Evolutionary conservation across 1,140 invertebrate genomes (phyloP).

Genomic region (Drosophila saltans): DNA sequence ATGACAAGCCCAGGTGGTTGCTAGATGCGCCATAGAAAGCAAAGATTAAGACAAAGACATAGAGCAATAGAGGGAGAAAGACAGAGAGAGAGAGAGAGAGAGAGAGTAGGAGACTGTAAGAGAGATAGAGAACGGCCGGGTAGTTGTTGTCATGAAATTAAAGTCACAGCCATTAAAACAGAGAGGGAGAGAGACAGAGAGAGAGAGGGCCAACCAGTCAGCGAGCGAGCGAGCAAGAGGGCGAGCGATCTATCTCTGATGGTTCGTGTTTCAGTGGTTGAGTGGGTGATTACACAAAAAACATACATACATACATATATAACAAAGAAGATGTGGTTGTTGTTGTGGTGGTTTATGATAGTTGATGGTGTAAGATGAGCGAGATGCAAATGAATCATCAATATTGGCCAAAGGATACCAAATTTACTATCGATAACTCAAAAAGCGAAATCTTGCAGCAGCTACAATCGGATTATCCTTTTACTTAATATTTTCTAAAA

Average conservation of each 20-base stretch:
- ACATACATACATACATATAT: neutral
- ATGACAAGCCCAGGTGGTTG: constrained; percentile 12
- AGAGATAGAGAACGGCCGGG: constrained; percentile 19
- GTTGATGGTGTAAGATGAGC: constrained; percentile 11
- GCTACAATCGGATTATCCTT: too few species aligned
- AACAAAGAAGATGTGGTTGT: constrained; percentile 9
- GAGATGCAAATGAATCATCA: too few species aligned
- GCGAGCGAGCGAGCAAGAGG: constrained; percentile 24
- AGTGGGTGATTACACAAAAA: constrained; percentile 8
- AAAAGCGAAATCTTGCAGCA: too few species aligned
- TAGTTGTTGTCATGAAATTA: constrained; percentile 12
- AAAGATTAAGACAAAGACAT: neutral
- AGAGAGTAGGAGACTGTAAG: constrained; percentile 7
- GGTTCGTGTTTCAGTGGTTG: constrained; percentile 11
- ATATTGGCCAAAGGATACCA: too few species aligned
- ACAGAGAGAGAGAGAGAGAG: constrained; percentile 11
- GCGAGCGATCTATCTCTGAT: constrained; percentile 18
- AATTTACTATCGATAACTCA: too few species aligned
- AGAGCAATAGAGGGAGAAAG: constrained; percentile 12
- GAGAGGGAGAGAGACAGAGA: neutral
- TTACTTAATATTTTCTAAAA: too few species aligned
- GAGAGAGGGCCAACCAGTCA: neutral
- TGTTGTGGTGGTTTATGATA: constrained; percentile 1
- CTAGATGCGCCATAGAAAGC: neutral
- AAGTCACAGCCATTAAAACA: constrained; percentile 20